Conservation (phyloP, 2,113 vertebrate genomes). For the Procavia capensis region DNA sequence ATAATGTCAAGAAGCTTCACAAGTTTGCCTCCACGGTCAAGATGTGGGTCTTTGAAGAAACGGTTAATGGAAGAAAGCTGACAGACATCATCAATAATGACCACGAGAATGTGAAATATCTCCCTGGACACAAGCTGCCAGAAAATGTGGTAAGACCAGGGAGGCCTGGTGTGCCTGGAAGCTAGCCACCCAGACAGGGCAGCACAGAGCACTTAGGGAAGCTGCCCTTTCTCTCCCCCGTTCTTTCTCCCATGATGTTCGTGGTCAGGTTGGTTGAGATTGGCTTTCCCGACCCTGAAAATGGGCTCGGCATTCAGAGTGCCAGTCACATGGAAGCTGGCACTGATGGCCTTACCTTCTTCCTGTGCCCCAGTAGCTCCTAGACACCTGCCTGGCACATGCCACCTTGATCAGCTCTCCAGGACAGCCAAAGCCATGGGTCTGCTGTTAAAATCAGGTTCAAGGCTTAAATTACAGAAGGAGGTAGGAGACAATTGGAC, state of each 20-base stretch:
- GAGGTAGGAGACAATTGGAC: slow-evolving; percentile 22
- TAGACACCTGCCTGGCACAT: not conserved
- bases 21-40: slow-evolving; percentile 93
- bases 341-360: not conserved
- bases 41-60: slow-evolving; percentile 97
- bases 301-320: not conserved
- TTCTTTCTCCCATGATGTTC: not conserved
- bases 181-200: not conserved
- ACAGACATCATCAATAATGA: slow-evolving; percentile 96
- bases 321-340: not conserved
- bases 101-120: slow-evolving; percentile 96
- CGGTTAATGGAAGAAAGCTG: slow-evolving; percentile 92
- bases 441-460: not conserved
- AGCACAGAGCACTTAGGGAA: not conserved
- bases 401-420: not conserved
- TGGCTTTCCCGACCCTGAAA: not conserved
- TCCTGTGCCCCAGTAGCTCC: not conserved
- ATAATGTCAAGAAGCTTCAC: slow-evolving; percentile 90
- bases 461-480: not conserved
- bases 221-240: not conserved
- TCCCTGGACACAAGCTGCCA: slow-evolving; percentile 95
- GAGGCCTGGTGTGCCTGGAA: not conserved
- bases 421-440: not conserved
- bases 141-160: slow-evolving; percentile 94
- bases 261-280: not conserved